Evolutionary conservation across 1,140 invertebrate species (phyloP), one percentile per base, ranked within the genome.

Genomic region (Drosophila malerkotliana): DNA sequence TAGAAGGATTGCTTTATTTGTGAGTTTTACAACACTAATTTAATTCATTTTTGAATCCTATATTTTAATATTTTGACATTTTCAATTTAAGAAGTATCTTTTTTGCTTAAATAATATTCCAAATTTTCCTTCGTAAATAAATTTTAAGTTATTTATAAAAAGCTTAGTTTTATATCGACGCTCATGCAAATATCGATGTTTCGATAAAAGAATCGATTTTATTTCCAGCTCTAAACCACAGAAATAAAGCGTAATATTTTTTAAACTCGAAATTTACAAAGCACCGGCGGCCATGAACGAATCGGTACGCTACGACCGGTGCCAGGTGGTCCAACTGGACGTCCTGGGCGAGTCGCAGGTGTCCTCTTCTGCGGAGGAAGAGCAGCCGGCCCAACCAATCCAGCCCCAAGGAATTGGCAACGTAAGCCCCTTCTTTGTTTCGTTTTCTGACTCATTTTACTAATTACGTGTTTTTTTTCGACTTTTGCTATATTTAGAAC

Each of bases 401-500:
- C 44, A 47, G 44, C 44, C 44, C 44, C 84, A 74, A 57, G 84
- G 84, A 32, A 77, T 58, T 39, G 84, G 79, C 5, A 80, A 80
- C 49, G 84, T 88, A 90, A 80, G 84, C 77, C 61, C 49, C 57
- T 67, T n/a, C 14, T 66, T 45, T 49, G 60, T 54, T 45, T 21
- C 44, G 37, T 26, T 53, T 45, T n/a, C 30, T 87, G 82, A 87
- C 83, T 88, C 82, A 87, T 62, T 34, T 61, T 7, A 15, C 15
- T 14, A n/a, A 64, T 59, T 59, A 7, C 14, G 37, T 44, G 51
- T 45, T 53, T 45, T 15, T 18, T 8, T 47, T 4, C 1, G 9
- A 3, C 4, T 24, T 10, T 45, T 12, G 2, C 10, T 1, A 12
- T 6, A 21, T 10, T n/a, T 18, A 93, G 93, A 93, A 94, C 51